Evolutionary conservation across 2,113 vertebrate species (phyloP), one percentile per base, ranked within the genome.

Genomic region (Octodon degus): DNA sequence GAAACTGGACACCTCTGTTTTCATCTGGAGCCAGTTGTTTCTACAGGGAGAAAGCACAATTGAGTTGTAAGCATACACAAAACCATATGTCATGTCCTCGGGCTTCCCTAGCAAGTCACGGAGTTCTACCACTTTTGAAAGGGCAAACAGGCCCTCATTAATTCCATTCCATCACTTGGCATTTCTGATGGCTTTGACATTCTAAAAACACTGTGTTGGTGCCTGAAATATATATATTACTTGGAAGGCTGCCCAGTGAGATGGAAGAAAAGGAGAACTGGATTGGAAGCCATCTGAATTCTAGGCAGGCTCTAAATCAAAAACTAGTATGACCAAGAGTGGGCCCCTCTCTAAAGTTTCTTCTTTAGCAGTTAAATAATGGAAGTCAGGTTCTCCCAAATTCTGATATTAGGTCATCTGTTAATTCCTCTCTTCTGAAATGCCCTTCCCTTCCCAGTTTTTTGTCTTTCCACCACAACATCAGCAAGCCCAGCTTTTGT

Each of bases 111-210:
- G n/a, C 34, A 82, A 90, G 19, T 37, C 12, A 17, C 4, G 19
- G 32, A 85, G 37, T 2, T 86, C 86, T 86, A 10, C 74, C 16
- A 40, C 12, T 55, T 85, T 50, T 65, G 43, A 90, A 74, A 95
- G 58, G 81, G 37, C 40, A 86, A 22, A 81, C n/a, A 27, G 14
- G 40, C 25, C 53, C 68, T 83, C n/a, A 16, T 90, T 87, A 82
- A 93, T 83, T 93, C 82, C 76, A 83, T n/a, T 76, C 53, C 77
- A 86, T 86, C 30, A 25, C 50, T 93, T 86, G 65, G 68, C 34
- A 76, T 83, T 83, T 95, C 60, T 87, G 40, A 91, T 90, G 24
- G 22, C 74, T 82, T 63, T 70, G 53, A 91, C 34, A 17, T 47
- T 93, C 74, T 89, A 43, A 40, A 86, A 86, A 76, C 84, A 84